phyloP scores from a whole-genome alignment of 2,113 vertebrate genomes.

The Meles meles region DNA sequence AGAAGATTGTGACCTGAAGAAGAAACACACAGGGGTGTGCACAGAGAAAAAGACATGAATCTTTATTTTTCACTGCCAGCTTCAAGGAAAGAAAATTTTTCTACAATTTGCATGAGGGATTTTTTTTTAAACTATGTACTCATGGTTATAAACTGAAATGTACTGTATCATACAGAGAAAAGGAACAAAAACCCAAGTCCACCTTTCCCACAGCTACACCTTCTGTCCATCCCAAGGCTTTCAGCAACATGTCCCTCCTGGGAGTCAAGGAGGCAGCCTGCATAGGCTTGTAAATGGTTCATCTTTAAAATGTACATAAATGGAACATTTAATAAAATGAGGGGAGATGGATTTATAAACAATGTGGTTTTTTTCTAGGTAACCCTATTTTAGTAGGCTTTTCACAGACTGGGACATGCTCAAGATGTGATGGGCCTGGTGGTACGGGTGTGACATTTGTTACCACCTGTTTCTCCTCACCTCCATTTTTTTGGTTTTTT shows the following conservation, averaged over 20 bases:
- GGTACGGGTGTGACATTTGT: constrained; percentile 8
- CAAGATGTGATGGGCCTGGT: constrained; percentile 12
- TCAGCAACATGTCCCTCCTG: constrained; percentile 50
- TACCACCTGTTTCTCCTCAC: not conserved
- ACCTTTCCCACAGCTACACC: constrained; percentile 49
- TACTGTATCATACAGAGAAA: constrained; percentile 61
- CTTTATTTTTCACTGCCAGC: constrained; percentile 87
- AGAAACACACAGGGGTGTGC: constrained; percentile 59
- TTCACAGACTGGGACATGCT: constrained; percentile 47
- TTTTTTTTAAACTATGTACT: constrained; percentile 72
- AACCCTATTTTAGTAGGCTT: constrained; percentile 50
- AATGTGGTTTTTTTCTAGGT: constrained; percentile 53
- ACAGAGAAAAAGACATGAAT: constrained; percentile 68
- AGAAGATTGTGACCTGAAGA: constrained; percentile 52
- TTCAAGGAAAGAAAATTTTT: constrained; percentile 76
- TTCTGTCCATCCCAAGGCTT: constrained; percentile 69
- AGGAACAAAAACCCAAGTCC: constrained; percentile 41
- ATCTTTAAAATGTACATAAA: constrained; percentile 79
- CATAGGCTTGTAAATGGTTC: constrained; percentile 81
- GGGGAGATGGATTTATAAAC: constrained; percentile 82
- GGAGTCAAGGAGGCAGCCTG: constrained; percentile 70
- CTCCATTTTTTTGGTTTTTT: not conserved
- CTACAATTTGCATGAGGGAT: constrained; percentile 83
- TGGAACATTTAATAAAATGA: constrained; percentile 82
- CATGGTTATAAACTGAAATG: constrained; percentile 62